Conservation (phyloP, 2,888 invertebrate genomes). For the Ceraclea dissimilis region DNA sequence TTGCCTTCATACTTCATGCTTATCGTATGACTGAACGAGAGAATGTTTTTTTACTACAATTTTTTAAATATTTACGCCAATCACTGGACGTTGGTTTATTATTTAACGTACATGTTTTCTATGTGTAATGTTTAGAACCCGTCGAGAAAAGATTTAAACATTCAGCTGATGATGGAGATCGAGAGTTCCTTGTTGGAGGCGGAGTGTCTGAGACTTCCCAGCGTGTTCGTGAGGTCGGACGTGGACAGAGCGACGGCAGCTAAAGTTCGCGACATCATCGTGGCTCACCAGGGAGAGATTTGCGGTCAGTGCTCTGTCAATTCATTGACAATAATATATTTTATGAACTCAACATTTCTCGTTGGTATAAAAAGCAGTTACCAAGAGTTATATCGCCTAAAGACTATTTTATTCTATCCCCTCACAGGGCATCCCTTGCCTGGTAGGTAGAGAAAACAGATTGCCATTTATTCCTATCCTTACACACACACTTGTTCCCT, state of each 20-base stretch:
- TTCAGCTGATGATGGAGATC: conserved; percentile 88
- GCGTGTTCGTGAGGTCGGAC: conserved; percentile 74
- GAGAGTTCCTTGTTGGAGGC: conserved; percentile 77
- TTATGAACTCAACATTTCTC: no score
- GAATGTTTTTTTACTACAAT: background rate
- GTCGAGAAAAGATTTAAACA: conserved; percentile 82
- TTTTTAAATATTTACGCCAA: background rate
- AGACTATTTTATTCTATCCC: no score
- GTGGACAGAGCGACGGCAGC: conserved; percentile 73
- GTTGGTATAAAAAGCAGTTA: no score
- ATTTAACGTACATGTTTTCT: background rate
- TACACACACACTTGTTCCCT: no score
- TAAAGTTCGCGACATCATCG: conserved; percentile 82
- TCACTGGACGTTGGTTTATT: background rate
- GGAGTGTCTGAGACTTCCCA: conserved; percentile 71
- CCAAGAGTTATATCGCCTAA: no score
- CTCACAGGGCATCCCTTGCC: no score
- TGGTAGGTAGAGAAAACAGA: no score
- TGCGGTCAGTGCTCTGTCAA: conserved; percentile 42
- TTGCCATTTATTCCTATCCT: no score
- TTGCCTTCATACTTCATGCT: background rate
- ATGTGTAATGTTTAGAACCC: conserved; percentile 55
- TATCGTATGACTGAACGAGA: background rate
- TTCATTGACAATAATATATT: no score
- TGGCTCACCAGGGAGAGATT: conserved; percentile 76